phyloP scores from a whole-genome alignment of 2,888 invertebrate species.

The Choristoneura rosaceana region DNA sequence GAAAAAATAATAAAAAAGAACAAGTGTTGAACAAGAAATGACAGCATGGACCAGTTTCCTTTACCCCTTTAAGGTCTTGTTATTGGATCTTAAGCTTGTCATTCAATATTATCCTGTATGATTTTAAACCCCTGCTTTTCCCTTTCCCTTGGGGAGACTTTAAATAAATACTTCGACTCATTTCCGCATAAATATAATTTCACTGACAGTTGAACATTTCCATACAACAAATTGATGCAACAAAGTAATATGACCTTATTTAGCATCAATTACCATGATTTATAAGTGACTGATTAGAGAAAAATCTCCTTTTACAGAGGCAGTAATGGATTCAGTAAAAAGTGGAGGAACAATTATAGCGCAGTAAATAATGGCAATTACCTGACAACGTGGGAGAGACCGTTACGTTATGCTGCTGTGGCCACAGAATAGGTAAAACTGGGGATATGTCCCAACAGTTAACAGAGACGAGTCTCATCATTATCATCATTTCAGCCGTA shows the following conservation, averaged over 20 bases:
- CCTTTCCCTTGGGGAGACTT: too few relatives aligned
- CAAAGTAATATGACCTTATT: slow-evolving; percentile 12
- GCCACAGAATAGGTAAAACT: slow-evolving; percentile 33
- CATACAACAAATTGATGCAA: neutral
- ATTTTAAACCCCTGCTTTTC: too few relatives aligned
- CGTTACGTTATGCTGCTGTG: slow-evolving; percentile 58
- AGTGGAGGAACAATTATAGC: slow-evolving; percentile 63
- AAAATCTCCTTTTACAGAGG: slow-evolving; percentile 37
- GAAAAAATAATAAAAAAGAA: too few relatives aligned
- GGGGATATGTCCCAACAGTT: slow-evolving; percentile 5
- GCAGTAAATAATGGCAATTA: slow-evolving; percentile 67
- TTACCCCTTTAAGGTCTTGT: too few relatives aligned
- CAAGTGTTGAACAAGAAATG: too few relatives aligned
- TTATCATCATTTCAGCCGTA: too few relatives aligned
- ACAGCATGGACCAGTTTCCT: too few relatives aligned
- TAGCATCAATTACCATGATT: slow-evolving; percentile 3
- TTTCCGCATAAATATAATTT: too few relatives aligned
- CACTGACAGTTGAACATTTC: too few relatives aligned
- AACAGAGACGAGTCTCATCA: neutral
- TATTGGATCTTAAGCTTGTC: too few relatives aligned
- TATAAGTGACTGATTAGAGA: slow-evolving; percentile 32
- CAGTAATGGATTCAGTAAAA: slow-evolving; percentile 59
- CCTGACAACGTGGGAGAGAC: slow-evolving; percentile 58
- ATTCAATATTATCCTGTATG: too few relatives aligned
- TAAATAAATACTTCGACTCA: too few relatives aligned